phyloP scores from a whole-genome alignment of 92 coral and sea anemone species.

The Zoanthus sansibaricus region DNA sequence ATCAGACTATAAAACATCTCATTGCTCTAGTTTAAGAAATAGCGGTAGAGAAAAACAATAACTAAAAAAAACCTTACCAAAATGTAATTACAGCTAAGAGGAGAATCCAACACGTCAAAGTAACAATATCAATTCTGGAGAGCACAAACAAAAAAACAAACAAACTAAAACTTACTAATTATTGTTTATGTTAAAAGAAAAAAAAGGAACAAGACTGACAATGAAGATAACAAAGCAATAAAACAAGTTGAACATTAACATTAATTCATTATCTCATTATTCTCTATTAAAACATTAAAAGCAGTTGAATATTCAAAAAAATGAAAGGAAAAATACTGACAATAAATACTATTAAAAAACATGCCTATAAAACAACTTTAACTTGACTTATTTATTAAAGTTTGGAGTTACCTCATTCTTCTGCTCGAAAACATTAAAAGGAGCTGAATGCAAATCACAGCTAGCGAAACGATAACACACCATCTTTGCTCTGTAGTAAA shows the following conservation, averaged over 20 bases:
- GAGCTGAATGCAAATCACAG: constrained; percentile 31
- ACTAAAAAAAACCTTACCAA: constrained; percentile 13
- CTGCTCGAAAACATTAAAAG: constrained; percentile 46
- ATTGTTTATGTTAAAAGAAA: not conserved
- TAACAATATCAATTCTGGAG: constrained; percentile 36
- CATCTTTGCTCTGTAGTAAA: constrained; percentile 41
- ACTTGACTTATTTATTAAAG: not conserved
- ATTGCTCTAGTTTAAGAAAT: too few relatives aligned
- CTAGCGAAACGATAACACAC: constrained; percentile 5
- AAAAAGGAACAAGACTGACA: not conserved
- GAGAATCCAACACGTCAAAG: constrained; percentile 32
- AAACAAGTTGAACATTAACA: not conserved
- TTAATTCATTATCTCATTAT: constrained; percentile 32
- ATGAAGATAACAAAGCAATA: not conserved
- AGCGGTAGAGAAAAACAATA: not conserved
- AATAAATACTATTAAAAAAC: not conserved
- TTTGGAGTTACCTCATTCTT: constrained; percentile 39
- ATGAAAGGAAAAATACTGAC: not conserved
- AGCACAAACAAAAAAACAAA: constrained; percentile 15
- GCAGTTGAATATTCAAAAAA: constrained; percentile 14
- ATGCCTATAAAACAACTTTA: not conserved
- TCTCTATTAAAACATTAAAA: constrained; percentile 47
- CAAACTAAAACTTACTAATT: not conserved
- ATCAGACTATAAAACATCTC: too few relatives aligned
- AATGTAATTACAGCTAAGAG: constrained; percentile 26